Evolutionary conservation across 2,797 vertebrate genomes (phyloP).

Genomic region (Pseudochirops corinnae): DNA sequence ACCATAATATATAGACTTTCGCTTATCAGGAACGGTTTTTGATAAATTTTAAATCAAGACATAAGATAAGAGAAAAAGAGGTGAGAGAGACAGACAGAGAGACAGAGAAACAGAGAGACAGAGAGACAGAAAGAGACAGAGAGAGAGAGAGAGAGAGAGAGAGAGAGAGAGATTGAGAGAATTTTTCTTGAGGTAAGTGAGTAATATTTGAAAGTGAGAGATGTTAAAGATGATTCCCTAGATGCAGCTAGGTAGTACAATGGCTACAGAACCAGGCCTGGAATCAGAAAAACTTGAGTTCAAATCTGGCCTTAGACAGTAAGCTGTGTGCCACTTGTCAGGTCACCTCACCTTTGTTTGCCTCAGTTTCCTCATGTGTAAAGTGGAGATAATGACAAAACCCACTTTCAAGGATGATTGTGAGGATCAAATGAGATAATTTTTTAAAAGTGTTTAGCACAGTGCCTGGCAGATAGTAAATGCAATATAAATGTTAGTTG

Average conservation of each 20-base stretch:
- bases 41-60: neutral
- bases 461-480: neutral
- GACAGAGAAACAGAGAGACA: neutral
- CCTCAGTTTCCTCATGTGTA: neutral
- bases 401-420: neutral
- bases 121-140: neutral
- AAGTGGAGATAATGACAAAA: neutral
- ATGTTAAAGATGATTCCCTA: neutral
- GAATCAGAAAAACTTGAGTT: neutral
- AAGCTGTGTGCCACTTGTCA: neutral
- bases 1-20: neutral
- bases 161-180: neutral
- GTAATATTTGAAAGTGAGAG: neutral
- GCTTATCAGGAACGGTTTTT: neutral
- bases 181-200: neutral
- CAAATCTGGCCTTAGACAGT: neutral
- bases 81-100: neutral
- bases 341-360: neutral
- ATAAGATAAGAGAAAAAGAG: neutral
- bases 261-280: neutral
- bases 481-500: neutral
- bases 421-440: neutral
- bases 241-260: neutral
- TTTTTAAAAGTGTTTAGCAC: neutral
- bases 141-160: no score